Conservation (phyloP, 2,797 vertebrate species). For the Lates japonicus region DNA sequence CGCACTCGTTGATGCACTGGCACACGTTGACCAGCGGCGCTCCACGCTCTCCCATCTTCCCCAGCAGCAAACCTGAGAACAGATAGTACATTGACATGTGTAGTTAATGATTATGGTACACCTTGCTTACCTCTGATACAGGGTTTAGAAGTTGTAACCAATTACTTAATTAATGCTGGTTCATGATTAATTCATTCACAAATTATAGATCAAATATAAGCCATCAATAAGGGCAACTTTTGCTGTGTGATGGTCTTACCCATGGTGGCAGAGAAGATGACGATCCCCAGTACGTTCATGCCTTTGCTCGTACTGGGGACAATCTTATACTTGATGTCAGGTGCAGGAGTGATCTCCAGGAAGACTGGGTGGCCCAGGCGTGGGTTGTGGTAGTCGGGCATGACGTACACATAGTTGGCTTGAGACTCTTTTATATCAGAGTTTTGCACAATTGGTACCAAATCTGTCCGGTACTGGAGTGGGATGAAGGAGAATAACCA, state of each 20-base stretch:
- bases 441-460: conserved; percentile 87
- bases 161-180: background rate
- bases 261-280: conserved; percentile 93
- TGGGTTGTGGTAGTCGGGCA: conserved; percentile 90
- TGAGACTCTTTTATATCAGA: conserved; percentile 75
- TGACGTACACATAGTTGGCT: conserved; percentile 91
- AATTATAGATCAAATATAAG: background rate
- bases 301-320: conserved; percentile 90
- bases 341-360: conserved; percentile 90
- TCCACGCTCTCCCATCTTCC: conserved; percentile 92
- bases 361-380: conserved; percentile 87
- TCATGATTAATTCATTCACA: background rate
- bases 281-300: conserved; percentile 93
- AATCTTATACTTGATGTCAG: conserved; percentile 89
- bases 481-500: background rate
- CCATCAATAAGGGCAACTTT: background rate
- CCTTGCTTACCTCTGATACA: background rate
- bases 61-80: conserved; percentile 89
- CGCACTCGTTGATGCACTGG: conserved; percentile 92
- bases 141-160: background rate
- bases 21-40: conserved; percentile 91
- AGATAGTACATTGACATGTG: conserved; percentile 3
- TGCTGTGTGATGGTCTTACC: conserved; percentile 76
- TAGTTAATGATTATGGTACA: background rate
- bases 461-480: conserved; percentile 89